Conservation (phyloP, 2,113 vertebrate genomes). For the Myiozetetes cayanensis region DNA sequence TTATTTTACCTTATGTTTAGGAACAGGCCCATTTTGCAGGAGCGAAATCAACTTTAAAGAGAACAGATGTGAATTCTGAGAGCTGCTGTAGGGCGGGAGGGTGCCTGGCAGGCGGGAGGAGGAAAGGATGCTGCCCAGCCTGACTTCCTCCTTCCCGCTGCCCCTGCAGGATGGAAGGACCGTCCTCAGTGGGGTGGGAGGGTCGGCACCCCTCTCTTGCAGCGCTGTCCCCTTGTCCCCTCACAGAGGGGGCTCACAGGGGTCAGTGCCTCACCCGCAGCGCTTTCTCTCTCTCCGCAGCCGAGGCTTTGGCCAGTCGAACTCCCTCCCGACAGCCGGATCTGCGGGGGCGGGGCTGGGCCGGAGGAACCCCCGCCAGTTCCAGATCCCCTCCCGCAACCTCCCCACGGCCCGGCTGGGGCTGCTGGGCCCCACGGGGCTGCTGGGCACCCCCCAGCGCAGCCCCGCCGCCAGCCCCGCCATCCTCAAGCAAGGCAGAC, state of each 20-base stretch:
- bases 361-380: conserved; percentile 91
- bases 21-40: not conserved
- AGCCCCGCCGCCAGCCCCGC: conserved; percentile 85
- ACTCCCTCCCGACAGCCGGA: conserved; percentile 89
- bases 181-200: not conserved
- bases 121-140: not conserved
- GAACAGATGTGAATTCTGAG: not conserved
- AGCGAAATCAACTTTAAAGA: not conserved
- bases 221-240: not conserved
- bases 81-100: not conserved
- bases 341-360: conserved; percentile 86
- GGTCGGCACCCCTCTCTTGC: rapidly evolving
- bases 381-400: conserved; percentile 93
- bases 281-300: conserved; percentile 47
- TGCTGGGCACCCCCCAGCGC: conserved; percentile 86
- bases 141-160: not conserved
- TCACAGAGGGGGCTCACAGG: not conserved
- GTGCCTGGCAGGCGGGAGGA: rapidly evolving
- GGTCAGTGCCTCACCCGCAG: not conserved
- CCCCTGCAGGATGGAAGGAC: not conserved
- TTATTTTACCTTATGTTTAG: not conserved
- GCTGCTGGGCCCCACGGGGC: conserved; percentile 84
- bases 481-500: conserved; percentile 91
- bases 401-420: conserved; percentile 88
- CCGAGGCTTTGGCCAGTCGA: conserved; percentile 94